These are phyloP conservation scores for Hydrophis major DNA, from an alignment of 2,797 vertebrate genomes.

Conservation along the genomic window DNA sequence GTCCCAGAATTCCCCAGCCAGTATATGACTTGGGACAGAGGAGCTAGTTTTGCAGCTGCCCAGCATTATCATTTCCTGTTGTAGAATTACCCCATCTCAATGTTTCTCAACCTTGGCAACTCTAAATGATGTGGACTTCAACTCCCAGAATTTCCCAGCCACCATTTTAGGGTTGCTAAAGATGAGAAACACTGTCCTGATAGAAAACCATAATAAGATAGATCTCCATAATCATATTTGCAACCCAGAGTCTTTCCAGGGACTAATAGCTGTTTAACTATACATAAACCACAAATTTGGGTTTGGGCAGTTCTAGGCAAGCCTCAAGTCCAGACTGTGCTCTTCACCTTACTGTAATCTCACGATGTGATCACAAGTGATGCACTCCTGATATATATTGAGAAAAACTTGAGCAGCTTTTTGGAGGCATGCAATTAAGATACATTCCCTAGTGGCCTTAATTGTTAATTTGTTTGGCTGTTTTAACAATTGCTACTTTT, in stretches of 20 bases:
- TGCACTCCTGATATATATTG: not conserved
- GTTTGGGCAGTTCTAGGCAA: not conserved
- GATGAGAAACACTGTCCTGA: not conserved
- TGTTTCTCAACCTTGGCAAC: not conserved
- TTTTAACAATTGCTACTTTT: not conserved
- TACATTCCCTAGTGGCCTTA: not conserved
- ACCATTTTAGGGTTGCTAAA: not conserved
- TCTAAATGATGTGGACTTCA: not conserved
- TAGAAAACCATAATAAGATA: not conserved
- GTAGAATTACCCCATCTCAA: not conserved
- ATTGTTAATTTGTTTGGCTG: not conserved
- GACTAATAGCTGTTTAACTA: not conserved
- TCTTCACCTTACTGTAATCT: not conserved
- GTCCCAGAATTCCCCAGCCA: not conserved
- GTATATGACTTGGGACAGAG: not conserved
- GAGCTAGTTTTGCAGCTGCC: not conserved
- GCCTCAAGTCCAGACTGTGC: not conserved
- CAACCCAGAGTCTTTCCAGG: not conserved
- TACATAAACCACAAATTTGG: not conserved
- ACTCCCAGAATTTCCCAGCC: not conserved
- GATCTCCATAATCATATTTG: not conserved
- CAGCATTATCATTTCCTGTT: not conserved
- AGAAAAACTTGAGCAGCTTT: not conserved
- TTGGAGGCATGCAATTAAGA: not conserved
- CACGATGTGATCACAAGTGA: not conserved